Base-by-base conservation (phyloP, 2,888 invertebrate genomes). In the Calliopum simillimum region DNA sequence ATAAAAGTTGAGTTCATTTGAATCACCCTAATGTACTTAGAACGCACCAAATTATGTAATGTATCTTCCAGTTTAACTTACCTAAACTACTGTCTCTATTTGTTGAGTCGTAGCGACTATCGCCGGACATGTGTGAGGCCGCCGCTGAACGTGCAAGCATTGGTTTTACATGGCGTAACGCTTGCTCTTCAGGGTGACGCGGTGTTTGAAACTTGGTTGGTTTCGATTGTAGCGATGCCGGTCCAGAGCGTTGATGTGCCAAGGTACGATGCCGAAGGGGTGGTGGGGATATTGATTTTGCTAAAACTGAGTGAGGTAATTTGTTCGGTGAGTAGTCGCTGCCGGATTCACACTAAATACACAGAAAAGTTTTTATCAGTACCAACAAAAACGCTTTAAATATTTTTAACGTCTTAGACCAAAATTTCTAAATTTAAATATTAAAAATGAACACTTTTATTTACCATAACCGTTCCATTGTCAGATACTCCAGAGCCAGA, bases 291-390 rank as follows among this genome's bases (percentile, higher is more conserved):
- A 86, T 81, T 78, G 86, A 86, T 79, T 86, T 86, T 75, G 85
- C 83, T 81, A 85, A 81, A 80, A 84, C 80, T 79, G 84, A 84
- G 81, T 85, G 86, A 82, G 87, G 86, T 85, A 86, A 81, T 85
- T 87, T 87, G 81, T 87, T 86, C 82, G 91, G 90, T 84, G 91
- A 90, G 81, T 90, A 90, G 85, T 91, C 90, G 85, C 89, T 90
- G 80, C 90, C 90, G 76, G 90, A 90, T 86, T 91, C 91, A 80
- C 90, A 89, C 90, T 90, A 71, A 11, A 55, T 58, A 65, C 8
- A 5, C 49, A 23, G 12, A 66, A 66, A 4, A 41, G n/a, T 55
- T 46, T 21, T 13, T 19, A 68, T 33, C 8, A 33, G 8, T 16
- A 33, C 33, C 49, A 13, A 12, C 3, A 13, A 49, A 1, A 64